Evolutionary conservation across 2,797 vertebrate genomes (phyloP).

Genomic region (Lemur catta): DNA sequence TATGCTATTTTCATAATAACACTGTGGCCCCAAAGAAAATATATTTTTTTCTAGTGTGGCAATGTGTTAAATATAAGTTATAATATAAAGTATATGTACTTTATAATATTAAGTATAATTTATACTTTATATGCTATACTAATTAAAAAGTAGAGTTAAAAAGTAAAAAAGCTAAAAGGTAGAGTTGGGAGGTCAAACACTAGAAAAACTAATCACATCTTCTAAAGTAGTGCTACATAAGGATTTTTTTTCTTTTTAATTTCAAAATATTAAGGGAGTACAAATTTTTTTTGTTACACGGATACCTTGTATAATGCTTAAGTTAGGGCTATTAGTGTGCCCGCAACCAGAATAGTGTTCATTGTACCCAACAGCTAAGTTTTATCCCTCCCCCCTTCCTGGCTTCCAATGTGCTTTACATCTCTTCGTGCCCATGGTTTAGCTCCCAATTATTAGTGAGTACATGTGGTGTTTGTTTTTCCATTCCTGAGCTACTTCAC

Average conservation of each 20-base stretch:
- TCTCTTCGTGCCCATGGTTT: background rate
- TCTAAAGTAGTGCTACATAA: background rate
- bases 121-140: background rate
- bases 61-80: background rate
- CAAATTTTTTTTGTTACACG: background rate
- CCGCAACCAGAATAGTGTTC: background rate
- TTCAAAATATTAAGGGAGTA: background rate
- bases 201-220: background rate
- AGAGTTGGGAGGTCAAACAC: background rate
- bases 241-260: background rate
- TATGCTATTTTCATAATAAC: too few species aligned
- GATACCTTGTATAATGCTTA: background rate
- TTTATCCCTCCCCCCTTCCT: background rate
- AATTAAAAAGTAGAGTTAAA: slow-evolving; percentile 8
- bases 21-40: too few species aligned
- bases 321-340: background rate
- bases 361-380: background rate
- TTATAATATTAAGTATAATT: background rate
- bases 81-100: background rate
- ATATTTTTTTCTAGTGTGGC: too few species aligned
- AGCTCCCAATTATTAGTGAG: background rate
- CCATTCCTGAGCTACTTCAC: background rate
- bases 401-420: background rate
- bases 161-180: slow-evolving; percentile 4
- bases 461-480: background rate